Base-by-base conservation (phyloP, 2,113 vertebrate species). In the Synchiropus splendidus region DNA sequence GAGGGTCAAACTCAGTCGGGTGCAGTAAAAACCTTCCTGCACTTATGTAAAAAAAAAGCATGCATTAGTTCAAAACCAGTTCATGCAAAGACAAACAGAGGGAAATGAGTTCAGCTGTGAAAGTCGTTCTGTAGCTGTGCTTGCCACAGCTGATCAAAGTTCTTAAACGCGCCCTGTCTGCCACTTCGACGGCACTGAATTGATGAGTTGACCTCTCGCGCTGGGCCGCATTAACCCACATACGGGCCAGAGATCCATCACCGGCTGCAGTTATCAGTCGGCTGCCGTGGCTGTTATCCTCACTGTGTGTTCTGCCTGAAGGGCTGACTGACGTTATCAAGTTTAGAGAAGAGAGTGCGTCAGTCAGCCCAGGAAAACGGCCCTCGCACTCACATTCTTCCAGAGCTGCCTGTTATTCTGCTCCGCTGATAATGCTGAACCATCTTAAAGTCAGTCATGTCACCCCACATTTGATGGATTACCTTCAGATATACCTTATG, bases 121-220 rank as follows among this genome's bases (percentile, higher is more conserved):
- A 27, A 27, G 21, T 27, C 4, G 8, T n/a, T n/a, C n/a, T n/a
- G n/a, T 2, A 32, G 15, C n/a, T 36, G 47, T 31, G 42, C n/a
- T n/a, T n/a, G n/a, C 21, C 34, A 46, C 31, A 51, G 39, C 48
- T 12, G 70, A 47, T 65, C 70, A 65, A 45, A 71, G 64, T 64
- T 64, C 17, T 6, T 8, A 17, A 31, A 18, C 12, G 52, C 18
- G 16, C 49, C 60, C 61, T 33, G 35, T 61, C 70, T 51, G 39
- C 35, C 38, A 33, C 32, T 60, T 58, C 45, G 54, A 58, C 34
- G 48, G 46, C 51, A 45, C 44, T 54, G 9, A 31, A 49, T 54
- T 59, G 58, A 70, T 68, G 60, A 49, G 60, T 49, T 79, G 74
- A 68, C 78, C 79, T 80, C 81, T 67, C 50, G 64, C 73, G 13